These are phyloP conservation scores for Phodopus roborovskii DNA, from an alignment of 2,113 vertebrate species.

Conservation along the genomic window DNA sequence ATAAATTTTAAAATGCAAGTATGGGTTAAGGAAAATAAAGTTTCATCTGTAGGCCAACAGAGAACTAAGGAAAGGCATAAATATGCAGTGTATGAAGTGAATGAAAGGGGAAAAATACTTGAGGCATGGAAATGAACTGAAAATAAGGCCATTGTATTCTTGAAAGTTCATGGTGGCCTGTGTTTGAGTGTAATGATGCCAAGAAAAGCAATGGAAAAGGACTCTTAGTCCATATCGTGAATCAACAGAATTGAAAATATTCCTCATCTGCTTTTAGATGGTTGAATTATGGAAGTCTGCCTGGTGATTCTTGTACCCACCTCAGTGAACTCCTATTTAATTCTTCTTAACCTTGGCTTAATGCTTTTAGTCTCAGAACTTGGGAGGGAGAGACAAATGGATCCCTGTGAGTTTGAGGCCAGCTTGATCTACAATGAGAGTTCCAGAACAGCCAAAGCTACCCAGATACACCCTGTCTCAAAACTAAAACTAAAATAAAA, in stretches of 20 bases:
- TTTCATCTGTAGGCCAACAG: background rate
- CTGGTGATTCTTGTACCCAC: background rate
- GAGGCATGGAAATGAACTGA: background rate
- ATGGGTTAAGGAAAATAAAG: background rate
- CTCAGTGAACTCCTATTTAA: background rate
- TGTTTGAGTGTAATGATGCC: background rate
- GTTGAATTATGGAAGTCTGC: background rate
- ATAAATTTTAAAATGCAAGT: background rate
- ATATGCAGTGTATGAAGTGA: background rate
- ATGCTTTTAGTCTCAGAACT: background rate
- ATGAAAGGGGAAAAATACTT: background rate
- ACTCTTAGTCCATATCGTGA: background rate
- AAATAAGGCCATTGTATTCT: background rate
- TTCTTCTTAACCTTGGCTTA: background rate
- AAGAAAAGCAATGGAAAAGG: background rate
- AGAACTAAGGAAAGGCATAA: background rate
- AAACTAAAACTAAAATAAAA: background rate
- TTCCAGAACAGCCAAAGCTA: background rate
- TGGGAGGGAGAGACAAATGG: background rate
- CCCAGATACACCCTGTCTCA: background rate
- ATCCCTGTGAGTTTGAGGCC: background rate
- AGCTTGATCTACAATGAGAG: background rate
- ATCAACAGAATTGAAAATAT: background rate
- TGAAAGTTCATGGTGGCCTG: background rate
- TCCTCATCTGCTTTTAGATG: background rate